Base-by-base conservation (phyloP, 2,888 invertebrate genomes). In the Phorcus lineatus region DNA sequence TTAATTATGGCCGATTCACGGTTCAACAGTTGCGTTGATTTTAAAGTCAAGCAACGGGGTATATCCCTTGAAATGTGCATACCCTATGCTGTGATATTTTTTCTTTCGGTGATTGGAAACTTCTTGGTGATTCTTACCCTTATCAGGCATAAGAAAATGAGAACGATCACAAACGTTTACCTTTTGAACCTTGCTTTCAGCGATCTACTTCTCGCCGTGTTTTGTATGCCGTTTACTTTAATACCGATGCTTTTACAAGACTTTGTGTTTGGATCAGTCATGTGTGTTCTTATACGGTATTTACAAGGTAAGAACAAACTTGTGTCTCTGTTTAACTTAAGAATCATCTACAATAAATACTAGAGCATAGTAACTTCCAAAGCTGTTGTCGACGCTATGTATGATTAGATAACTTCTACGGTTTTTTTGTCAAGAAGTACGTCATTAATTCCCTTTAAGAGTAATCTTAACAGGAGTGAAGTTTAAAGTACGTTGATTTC, bases 81-180 rank as follows among this genome's bases (percentile, higher is more conserved):
- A 19, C 83, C 83, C 0, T 97, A 97, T 91, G 95, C 95, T 80
- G 93, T 95, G 40, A 97, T 97, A 86, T 96, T 97, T 90, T 91
- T 96, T 74, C 94, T 96, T 76, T 96, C 96, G 0, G 95, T 97
- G 84, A 94, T 96, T 0, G 97, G 97, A 0, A 97, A 97, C 92
- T 95, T 95, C 57, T 94, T 97, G 87, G 97, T 97, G 55, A 95
- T 97, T 82, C 95, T 96, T 75, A 94, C 94, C 3, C 90, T 94
- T 75, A 90, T 92, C 16, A 92, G 93, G 88, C 93, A 94, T 89
- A 89, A 92, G 78, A 89, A 93, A 76, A 94, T 94, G 93, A 86
- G 94, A 70, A 94, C 94, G 0, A 93, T 94, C 47, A 94, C 94
- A 52, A 94, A 94, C 86, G 92, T 94, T 62, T 94, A 94, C 86